phyloP scores from a whole-genome alignment of 2,888 invertebrate species.

The Lasioglossum malachurum region DNA sequence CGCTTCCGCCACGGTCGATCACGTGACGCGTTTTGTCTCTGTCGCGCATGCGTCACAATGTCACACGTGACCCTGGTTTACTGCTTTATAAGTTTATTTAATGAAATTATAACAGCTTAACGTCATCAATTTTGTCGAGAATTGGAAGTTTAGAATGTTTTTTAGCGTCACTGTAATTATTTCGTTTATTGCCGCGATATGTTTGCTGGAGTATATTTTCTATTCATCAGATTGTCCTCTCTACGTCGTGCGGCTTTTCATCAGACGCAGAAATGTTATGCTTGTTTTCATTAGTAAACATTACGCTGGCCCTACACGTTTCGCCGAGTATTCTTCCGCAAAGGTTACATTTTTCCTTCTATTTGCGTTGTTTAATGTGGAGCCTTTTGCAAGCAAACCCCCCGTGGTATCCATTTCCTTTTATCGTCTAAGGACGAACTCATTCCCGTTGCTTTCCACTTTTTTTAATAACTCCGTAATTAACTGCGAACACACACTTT shows the following conservation, averaged over 20 bases:
- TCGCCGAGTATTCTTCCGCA: neutral
- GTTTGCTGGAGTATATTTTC: neutral
- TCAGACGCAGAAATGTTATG: neutral
- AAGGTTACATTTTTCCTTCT: neutral
- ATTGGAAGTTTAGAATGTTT: neutral
- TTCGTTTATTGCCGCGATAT: neutral
- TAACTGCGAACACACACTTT: conserved; percentile 4
- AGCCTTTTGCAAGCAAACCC: neutral
- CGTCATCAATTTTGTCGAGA: neutral
- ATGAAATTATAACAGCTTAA: neutral
- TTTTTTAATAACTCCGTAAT: neutral
- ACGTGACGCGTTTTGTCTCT: too few relatives aligned
- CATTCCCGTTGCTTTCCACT: neutral
- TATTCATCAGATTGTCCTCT: neutral
- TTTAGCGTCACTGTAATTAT: neutral
- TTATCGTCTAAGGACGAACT: neutral
- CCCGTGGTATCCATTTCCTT: neutral
- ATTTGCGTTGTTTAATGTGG: neutral
- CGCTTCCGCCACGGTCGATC: too few relatives aligned
- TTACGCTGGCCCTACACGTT: neutral
- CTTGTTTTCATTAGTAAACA: conserved; percentile 2
- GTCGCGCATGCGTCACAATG: too few relatives aligned
- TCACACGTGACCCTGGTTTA: too few relatives aligned
- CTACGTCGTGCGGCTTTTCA: neutral
- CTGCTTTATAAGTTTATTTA: neutral